phyloP scores from a whole-genome alignment of 1,140 invertebrate species.

The Drosophila lowei region DNA sequence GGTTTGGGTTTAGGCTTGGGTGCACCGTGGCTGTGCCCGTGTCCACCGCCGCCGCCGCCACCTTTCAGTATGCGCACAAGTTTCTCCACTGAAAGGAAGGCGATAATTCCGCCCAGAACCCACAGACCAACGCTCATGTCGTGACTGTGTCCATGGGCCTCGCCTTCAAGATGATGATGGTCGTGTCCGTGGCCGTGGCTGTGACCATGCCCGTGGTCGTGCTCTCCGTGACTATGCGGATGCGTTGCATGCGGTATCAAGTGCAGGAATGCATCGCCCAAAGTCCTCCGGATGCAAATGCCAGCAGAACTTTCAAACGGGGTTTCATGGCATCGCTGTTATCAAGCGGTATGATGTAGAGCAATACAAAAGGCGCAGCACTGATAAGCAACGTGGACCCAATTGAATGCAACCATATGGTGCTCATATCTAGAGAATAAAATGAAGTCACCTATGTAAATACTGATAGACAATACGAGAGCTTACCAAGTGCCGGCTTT shows the following conservation, averaged over 20 bases:
- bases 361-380: slow-evolving; percentile 95
- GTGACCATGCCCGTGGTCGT: slow-evolving; percentile 73
- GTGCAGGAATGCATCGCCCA: slow-evolving; percentile 98
- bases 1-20: slow-evolving; percentile 61
- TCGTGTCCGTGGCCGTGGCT: slow-evolving; percentile 83
- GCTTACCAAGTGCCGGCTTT: slow-evolving; percentile 58
- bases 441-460: slow-evolving; percentile 20
- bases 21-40: slow-evolving; percentile 83
- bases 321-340: slow-evolving; percentile 93
- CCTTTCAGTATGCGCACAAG: slow-evolving; percentile 94
- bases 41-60: slow-evolving; percentile 84
- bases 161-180: slow-evolving; percentile 80
- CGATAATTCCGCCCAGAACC: slow-evolving; percentile 93
- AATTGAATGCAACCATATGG: slow-evolving; percentile 92
- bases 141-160: slow-evolving; percentile 85
- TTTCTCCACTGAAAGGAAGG: slow-evolving; percentile 97
- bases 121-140: slow-evolving; percentile 93
- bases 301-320: slow-evolving; percentile 91
- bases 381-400: slow-evolving; percentile 96
- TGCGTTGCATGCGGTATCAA: slow-evolving; percentile 95
- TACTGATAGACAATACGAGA: not conserved
- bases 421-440: slow-evolving; percentile 74
- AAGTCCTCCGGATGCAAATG: slow-evolving; percentile 97
- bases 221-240: slow-evolving; percentile 84
- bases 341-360: slow-evolving; percentile 96